phyloP scores from a whole-genome alignment of 2,888 invertebrate species.

The Serrognathus titanus region DNA sequence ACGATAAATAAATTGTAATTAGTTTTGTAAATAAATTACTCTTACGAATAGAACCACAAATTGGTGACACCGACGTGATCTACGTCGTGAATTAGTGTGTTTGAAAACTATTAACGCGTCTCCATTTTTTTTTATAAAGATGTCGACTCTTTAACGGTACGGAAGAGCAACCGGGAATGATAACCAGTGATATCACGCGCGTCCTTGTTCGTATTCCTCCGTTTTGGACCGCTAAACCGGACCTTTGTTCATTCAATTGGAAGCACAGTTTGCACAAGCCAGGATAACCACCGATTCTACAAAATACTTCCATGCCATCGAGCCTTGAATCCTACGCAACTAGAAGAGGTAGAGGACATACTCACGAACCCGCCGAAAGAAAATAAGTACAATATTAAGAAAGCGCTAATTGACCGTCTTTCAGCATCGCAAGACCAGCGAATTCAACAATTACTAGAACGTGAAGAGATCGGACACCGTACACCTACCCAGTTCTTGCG shows the following conservation, averaged over 20 bases:
- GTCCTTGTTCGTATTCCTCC: constrained; percentile 17
- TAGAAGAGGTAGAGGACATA: constrained; percentile 25
- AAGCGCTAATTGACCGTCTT: constrained; percentile 25
- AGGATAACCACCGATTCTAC: constrained; percentile 24
- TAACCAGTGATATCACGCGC: too few relatives aligned
- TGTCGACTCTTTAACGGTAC: too few relatives aligned
- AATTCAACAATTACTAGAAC: constrained; percentile 10
- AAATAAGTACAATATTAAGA: constrained; percentile 27
- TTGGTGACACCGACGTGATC: too few relatives aligned
- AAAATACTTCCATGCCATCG: constrained; percentile 28
- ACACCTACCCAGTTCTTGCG: constrained; percentile 8
- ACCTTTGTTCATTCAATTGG: constrained; percentile 34
- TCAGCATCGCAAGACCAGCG: constrained; percentile 11
- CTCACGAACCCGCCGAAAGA: constrained; percentile 23
- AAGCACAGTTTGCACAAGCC: constrained; percentile 28
- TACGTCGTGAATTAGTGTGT: too few relatives aligned
- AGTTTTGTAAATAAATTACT: too few relatives aligned
- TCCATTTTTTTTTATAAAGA: too few relatives aligned
- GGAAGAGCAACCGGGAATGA: too few relatives aligned
- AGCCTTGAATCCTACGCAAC: constrained; percentile 20
- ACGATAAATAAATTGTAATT: too few relatives aligned
- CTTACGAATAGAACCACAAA: too few relatives aligned
- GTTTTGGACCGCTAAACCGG: constrained; percentile 29
- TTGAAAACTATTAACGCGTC: too few relatives aligned
- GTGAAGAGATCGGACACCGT: constrained; percentile 15